Percentiles rank a stretch among this genome's conserved stretches.
These are phyloP conservation scores for Drosophila bocqueti DNA, from an alignment of 1,140 invertebrate species.

Conservation along the genomic window DNA sequence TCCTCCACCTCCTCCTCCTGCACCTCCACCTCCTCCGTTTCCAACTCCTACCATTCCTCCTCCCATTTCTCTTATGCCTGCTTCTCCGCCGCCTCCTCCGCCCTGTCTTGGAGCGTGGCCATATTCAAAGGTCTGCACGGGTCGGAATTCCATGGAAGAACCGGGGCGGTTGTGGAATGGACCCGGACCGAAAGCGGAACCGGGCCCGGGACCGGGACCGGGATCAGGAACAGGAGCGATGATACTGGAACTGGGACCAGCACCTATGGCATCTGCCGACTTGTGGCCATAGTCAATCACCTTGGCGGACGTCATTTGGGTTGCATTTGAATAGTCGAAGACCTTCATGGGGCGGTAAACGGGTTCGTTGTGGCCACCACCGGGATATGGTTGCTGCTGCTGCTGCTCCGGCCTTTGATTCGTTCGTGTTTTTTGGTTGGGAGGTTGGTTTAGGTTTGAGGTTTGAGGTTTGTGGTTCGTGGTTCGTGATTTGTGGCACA, in stretches of 20 bases:
- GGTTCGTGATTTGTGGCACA: slow-evolving; percentile 26
- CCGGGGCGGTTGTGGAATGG: neutral
- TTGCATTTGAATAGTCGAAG: slow-evolving; percentile 77
- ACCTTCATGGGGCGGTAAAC: slow-evolving; percentile 77
- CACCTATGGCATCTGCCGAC: slow-evolving; percentile 33
- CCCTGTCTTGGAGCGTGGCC: slow-evolving; percentile 85
- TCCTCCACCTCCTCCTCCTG: slow-evolving; percentile 3
- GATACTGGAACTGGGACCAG: neutral
- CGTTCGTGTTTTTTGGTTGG: slow-evolving; percentile 1
- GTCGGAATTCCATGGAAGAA: slow-evolving; percentile 63
- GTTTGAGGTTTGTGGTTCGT: slow-evolving; percentile 9
- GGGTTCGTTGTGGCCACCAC: slow-evolving; percentile 27
- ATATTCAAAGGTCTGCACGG: slow-evolving; percentile 88
- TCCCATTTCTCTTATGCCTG: neutral
- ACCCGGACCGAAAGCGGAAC: neutral
- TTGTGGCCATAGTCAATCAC: slow-evolving; percentile 91
- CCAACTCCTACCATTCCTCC: neutral
- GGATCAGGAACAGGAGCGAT: neutral
- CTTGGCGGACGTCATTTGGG: slow-evolving; percentile 86
- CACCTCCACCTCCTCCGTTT: slow-evolving; percentile 6
- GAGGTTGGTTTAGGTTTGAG: slow-evolving; percentile 1
- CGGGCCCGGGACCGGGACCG: neutral
- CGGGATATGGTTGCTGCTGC: slow-evolving; percentile 4
- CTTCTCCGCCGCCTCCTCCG: neutral
- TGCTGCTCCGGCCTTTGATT: slow-evolving; percentile 42